Percentiles rank a stretch among this genome's conserved stretches.
Evolutionary conservation across 2,888 invertebrate species (phyloP).

Genomic region (Diogma glabrata): DNA sequence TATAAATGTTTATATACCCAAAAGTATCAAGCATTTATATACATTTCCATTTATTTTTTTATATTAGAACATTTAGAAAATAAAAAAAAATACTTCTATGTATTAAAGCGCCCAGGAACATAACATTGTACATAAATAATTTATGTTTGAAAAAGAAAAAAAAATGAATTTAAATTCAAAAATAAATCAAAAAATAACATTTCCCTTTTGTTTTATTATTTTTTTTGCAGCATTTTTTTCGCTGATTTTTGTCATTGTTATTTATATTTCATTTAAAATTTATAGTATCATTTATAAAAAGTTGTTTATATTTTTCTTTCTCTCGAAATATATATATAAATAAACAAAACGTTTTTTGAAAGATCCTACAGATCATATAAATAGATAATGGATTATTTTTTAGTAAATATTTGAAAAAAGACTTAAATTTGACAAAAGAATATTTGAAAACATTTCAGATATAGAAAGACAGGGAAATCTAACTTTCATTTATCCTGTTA

Average conservation of each 20-base stretch:
- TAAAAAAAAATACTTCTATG: too few species aligned
- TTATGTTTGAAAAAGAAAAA: slow-evolving; percentile 10
- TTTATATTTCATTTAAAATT: slow-evolving; percentile 8
- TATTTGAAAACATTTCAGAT: too few species aligned
- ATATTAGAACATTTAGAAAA: too few species aligned
- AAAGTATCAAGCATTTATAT: not conserved
- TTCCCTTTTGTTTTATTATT: slow-evolving; percentile 10
- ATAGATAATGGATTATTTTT: too few species aligned
- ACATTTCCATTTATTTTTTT: slow-evolving; percentile 2
- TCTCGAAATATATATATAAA: not conserved
- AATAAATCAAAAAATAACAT: slow-evolving; percentile 11
- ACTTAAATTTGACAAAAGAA: too few species aligned
- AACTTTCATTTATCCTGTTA: too few species aligned
- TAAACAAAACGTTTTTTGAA: too few species aligned
- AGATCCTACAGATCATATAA: too few species aligned
- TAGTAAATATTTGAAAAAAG: too few species aligned
- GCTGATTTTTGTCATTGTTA: slow-evolving; percentile 9
- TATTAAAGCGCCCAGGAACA: slow-evolving; percentile 7
- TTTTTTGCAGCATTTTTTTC: slow-evolving; percentile 4
- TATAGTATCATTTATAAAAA: slow-evolving; percentile 8
- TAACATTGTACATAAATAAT: slow-evolving; percentile 9
- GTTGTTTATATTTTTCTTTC: slow-evolving; percentile 2
- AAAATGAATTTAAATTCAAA: slow-evolving; percentile 10
- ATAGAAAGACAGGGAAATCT: too few species aligned
- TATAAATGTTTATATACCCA: too few species aligned